Conservation (phyloP, 1,140 invertebrate genomes). For the Diorhabda elongata region DNA sequence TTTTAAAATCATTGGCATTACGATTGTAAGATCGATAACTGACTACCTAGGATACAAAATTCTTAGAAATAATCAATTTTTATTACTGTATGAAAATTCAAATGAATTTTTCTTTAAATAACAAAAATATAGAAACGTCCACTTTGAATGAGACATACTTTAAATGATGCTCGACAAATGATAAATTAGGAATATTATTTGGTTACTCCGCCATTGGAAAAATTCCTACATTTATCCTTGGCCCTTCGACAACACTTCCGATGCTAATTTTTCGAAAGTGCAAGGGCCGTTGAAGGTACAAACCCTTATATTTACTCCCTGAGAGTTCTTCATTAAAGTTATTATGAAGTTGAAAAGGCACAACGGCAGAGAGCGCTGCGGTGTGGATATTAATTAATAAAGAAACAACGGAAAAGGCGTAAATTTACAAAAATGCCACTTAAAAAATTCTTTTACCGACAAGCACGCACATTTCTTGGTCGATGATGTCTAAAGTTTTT, state of each 20-base stretch:
- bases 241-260: slow-evolving; percentile 25
- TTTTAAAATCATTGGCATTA: too few relatives aligned
- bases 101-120: too few relatives aligned
- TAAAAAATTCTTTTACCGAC: slow-evolving; percentile 11
- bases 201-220: too few relatives aligned
- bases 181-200: too few relatives aligned
- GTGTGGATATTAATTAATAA: slow-evolving; percentile 33
- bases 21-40: too few relatives aligned
- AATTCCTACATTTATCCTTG: slow-evolving; percentile 17
- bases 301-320: slow-evolving; percentile 24
- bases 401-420: slow-evolving; percentile 13
- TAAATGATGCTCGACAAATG: too few relatives aligned
- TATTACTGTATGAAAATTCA: too few relatives aligned
- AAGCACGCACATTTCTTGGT: slow-evolving; percentile 6
- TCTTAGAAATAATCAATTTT: too few relatives aligned
- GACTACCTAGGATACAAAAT: too few relatives aligned
- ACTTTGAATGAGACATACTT: too few relatives aligned
- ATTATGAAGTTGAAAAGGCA: slow-evolving; percentile 25
- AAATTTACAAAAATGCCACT: slow-evolving; percentile 18
- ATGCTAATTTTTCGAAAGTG: slow-evolving; percentile 36
- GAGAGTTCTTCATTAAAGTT: slow-evolving; percentile 35
- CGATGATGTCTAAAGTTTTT: not conserved
- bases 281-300: slow-evolving; percentile 7
- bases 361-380: not conserved
- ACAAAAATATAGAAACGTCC: too few relatives aligned